These are phyloP conservation scores for Oryzias sinensis DNA, from an alignment of 2,797 vertebrate genomes.

Conservation along the genomic window DNA sequence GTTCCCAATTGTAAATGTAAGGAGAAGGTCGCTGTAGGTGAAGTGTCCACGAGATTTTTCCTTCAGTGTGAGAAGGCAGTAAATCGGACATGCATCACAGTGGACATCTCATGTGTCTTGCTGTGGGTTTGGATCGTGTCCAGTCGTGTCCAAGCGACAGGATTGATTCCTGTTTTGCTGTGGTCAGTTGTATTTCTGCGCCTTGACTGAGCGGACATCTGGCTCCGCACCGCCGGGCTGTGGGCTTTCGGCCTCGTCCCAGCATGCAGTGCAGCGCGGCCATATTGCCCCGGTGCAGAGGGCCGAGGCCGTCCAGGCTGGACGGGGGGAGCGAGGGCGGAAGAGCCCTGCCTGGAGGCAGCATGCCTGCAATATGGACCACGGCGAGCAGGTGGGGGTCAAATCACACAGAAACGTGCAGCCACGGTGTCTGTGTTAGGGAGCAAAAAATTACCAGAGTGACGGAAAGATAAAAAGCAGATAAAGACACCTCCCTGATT, in stretches of 20 bases:
- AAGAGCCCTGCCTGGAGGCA: conserved; percentile 69
- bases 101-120: background rate
- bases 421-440: conserved; percentile 18
- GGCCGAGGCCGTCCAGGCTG: conserved; percentile 47
- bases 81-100: no score
- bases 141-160: conserved; percentile 5
- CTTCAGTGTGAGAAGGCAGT: no score
- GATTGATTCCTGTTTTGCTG: conserved; percentile 15
- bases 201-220: conserved; percentile 66
- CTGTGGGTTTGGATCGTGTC: background rate
- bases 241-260: conserved; percentile 65
- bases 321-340: conserved; percentile 51
- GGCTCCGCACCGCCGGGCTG: conserved; percentile 50
- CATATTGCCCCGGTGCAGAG: conserved; percentile 70
- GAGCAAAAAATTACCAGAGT: conserved; percentile 30
- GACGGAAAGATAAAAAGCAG: conserved; percentile 67
- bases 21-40: no score
- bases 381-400: conserved; percentile 65
- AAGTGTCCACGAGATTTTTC: no score
- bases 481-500: conserved; percentile 72
- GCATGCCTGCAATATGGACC: conserved; percentile 74
- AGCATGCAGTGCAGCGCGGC: conserved; percentile 63
- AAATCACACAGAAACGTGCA: conserved; percentile 42
- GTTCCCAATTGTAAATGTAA: no score
- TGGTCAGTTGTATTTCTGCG: conserved; percentile 16